A percentile compares a stretch with the other conserved stretches of the same genome.
Conservation (phyloP, 2,888 invertebrate species). For the Oscheius sp. region DNA sequence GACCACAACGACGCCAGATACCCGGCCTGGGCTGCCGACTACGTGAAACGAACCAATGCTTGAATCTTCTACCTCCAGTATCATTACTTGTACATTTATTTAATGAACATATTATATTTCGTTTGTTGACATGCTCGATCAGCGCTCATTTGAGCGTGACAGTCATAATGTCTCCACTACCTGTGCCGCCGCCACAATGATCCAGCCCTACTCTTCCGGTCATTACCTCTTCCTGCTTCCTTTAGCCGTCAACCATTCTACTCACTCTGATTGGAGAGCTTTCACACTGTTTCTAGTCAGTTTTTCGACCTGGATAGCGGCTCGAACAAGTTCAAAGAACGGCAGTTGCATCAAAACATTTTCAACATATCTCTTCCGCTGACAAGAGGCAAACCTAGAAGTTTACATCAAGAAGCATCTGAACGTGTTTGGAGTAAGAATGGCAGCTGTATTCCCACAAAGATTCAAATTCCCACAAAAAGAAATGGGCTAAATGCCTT, state of each 20-base stretch:
- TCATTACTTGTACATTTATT: not conserved
- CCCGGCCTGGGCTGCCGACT: conserved; percentile 50
- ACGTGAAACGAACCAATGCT: conserved; percentile 31
- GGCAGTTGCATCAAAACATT: not conserved
- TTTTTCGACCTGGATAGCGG: not conserved
- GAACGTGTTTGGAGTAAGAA: not conserved
- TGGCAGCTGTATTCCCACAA: not conserved
- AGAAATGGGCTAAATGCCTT: conserved; percentile 9
- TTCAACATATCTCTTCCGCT: not conserved
- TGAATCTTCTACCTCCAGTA: not conserved
- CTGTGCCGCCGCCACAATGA: conserved; percentile 19
- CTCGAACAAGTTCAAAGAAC: not conserved
- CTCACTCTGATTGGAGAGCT: conserved; percentile 5
- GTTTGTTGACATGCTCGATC: not conserved
- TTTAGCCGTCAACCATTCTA: conserved; percentile 10
- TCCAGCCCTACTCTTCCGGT: conserved; percentile 31
- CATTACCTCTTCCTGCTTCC: conserved; percentile 31
- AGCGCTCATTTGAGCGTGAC: conserved; percentile 22
- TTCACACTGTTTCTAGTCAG: not conserved
- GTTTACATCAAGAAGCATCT: not conserved
- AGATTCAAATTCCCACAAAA: not conserved
- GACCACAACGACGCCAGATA: conserved; percentile 53
- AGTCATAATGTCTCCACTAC: conserved; percentile 2
- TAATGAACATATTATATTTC: not conserved
- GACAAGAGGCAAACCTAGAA: not conserved